Base-by-base conservation (phyloP, 2,888 invertebrate genomes). In the Plagodis pulveraria region DNA sequence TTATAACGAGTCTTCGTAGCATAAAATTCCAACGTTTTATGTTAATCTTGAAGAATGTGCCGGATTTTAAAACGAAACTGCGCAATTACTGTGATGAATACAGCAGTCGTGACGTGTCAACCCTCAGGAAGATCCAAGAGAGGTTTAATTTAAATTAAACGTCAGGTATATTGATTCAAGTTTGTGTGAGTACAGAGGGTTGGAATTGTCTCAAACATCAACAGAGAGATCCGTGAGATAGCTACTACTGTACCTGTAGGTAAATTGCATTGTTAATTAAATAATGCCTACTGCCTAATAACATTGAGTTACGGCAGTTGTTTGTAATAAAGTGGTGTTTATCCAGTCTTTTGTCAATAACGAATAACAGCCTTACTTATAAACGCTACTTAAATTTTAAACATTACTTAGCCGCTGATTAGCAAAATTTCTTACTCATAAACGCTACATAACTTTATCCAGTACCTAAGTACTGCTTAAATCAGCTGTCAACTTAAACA, bases 31-130 rank as follows among this genome's bases (percentile, higher is more conserved):
- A 69, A 84, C 86, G 86, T 87, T 90, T 91, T 90, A 89, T 91
- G 88, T 76, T 88, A 90, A 91, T 91, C 86, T 84, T 83, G 80
- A 84, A 86, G 78, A 86, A 90, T 89, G 89, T 89, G 91, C 86
- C 75, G 76, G 74, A 87, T 81, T 81, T 91, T 85, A 84, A 87
- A 90, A 91, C 87, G 89, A 87, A 86, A 88, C 83, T 82, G 80
- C 76, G 84, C 85, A 84, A 87, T 89, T 86, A 86, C 86, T 87
- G 85, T 87, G 86, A 90, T 81, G 85, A 82, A 86, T 86, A 84
- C 77, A 78, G 78, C 80, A 82, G 71, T 77, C 86, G 83, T 84
- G 81, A 79, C 74, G 78, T 73, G 77, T 71, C 76, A 73, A 66
- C 76, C 71, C 76, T 73, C 63, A 59, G 58, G 38, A 50, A 63